phyloP scores from a whole-genome alignment of 2,797 vertebrate genomes.

The Vireo griseus region DNA sequence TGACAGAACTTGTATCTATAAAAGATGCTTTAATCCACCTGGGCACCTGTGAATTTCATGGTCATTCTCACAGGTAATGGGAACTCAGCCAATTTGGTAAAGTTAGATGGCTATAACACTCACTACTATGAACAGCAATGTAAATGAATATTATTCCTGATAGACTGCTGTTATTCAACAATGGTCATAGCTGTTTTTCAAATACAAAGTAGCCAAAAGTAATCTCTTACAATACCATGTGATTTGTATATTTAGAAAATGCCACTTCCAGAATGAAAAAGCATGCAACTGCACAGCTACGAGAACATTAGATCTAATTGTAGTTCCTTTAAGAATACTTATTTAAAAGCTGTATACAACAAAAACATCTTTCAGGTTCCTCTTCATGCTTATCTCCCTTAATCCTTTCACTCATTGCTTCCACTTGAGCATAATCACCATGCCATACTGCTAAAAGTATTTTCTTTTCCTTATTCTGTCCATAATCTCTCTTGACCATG shows the following conservation, averaged over 20 bases:
- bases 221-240: background rate
- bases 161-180: background rate
- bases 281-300: background rate
- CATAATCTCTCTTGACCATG: background rate
- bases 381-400: background rate
- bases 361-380: background rate
- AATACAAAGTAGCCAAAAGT: background rate
- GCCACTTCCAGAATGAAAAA: background rate
- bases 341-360: background rate
- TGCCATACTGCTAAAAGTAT: background rate
- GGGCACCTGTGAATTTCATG: background rate
- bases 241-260: background rate
- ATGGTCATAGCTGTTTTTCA: background rate
- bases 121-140: background rate
- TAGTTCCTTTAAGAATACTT: background rate
- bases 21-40: background rate
- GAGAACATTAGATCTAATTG: background rate
- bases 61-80: background rate
- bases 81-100: background rate
- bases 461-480: background rate
- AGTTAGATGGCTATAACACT: background rate
- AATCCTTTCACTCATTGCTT: background rate
- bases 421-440: background rate
- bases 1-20: background rate
- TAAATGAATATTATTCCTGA: background rate